These are phyloP conservation scores for Heptranchias perlo DNA, from an alignment of 2,113 vertebrate species.

Conservation along the genomic window DNA sequence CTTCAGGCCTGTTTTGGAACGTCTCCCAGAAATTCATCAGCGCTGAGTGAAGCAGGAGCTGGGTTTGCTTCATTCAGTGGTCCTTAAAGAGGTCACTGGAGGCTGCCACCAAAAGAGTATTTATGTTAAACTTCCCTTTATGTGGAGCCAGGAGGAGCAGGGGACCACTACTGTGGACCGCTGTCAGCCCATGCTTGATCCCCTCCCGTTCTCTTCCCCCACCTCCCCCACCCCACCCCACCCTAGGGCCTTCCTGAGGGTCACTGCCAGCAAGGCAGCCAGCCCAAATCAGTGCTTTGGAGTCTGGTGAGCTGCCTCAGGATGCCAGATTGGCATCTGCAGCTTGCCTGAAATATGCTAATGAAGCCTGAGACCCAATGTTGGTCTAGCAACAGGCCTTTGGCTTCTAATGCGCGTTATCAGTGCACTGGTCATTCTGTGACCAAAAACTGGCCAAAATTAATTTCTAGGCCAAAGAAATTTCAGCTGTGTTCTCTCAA, in stretches of 20 bases:
- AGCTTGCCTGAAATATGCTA: neutral
- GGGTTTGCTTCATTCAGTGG: neutral
- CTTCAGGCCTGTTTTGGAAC: neutral
- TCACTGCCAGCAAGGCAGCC: too few species aligned
- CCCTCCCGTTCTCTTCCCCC: neutral
- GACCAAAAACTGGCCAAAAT: neutral
- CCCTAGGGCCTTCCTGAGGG: neutral
- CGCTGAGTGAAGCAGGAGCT: neutral
- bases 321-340: neutral
- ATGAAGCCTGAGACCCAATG: neutral
- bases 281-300: neutral
- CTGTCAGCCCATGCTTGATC: neutral
- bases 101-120: neutral
- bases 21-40: neutral
- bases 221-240: too few species aligned
- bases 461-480: neutral
- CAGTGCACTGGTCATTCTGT: neutral
- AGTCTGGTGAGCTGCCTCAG: neutral
- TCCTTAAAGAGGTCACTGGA: neutral
- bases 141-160: neutral
- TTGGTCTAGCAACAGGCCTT: neutral
- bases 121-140: neutral
- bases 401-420: neutral
- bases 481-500: too few species aligned
- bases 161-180: neutral